phyloP scores from a whole-genome alignment of 92 coral and sea anemone genomes.

The Bergia sp. region DNA sequence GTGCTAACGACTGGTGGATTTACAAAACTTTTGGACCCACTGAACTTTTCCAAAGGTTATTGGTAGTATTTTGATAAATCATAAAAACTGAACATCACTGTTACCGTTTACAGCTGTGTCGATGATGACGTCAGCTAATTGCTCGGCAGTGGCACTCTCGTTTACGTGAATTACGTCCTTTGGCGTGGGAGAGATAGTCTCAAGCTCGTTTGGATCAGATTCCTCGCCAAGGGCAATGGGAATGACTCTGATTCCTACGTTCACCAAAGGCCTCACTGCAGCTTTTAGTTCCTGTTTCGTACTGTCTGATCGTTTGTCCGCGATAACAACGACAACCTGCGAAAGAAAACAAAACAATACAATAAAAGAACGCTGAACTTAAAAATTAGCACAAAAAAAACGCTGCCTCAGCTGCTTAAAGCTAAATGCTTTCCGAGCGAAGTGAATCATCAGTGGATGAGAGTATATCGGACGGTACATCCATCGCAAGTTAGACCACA shows the following conservation, averaged over 20 bases:
- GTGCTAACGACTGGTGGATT: no score
- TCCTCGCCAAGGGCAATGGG: slow-evolving; percentile 54
- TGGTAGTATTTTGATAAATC: no score
- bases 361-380: background rate
- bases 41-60: no score
- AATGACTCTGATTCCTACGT: slow-evolving; percentile 42
- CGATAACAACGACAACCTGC: slow-evolving; percentile 51
- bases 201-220: slow-evolving; percentile 37
- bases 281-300: slow-evolving; percentile 35
- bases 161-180: slow-evolving; percentile 30
- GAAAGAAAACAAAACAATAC: background rate
- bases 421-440: no score
- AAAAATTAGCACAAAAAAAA: no score
- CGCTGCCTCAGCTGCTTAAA: no score
- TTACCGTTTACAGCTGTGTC: slow-evolving; percentile 16
- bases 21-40: no score
- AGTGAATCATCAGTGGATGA: no score
- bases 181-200: slow-evolving; percentile 12
- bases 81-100: background rate
- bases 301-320: slow-evolving; percentile 37
- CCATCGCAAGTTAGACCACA: no score
- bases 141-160: slow-evolving; percentile 11
- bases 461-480: no score
- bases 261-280: slow-evolving; percentile 39
- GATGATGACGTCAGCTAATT: slow-evolving; percentile 24